Base-by-base conservation (phyloP, 2,888 invertebrate genomes). In the Amiota minor region DNA sequence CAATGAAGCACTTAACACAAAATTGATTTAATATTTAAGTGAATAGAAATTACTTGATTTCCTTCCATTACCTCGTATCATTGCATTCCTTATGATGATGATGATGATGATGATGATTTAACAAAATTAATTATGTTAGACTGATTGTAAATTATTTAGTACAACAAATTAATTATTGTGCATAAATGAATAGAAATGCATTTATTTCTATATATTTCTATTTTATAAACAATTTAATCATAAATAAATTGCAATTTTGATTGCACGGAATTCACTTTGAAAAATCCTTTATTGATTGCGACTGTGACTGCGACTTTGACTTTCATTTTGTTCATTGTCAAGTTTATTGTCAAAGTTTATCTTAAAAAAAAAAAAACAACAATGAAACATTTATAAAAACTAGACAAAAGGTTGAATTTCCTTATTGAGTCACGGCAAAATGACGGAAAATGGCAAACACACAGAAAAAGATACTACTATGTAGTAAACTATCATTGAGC, bases 261-360 rank as follows among this genome's bases (percentile, higher is more conserved):
- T 53, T 20, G 50, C 49, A 67, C 53, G 12, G 50, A 67, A 67
- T 23, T 68, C 1, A 50, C 67, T 14, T 18, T 49, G 65, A 67
- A 67, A 16, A 67, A 9, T 47, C 18, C 16, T 47, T 53, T 49
- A 47, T 49, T 67, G 47, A 49, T 18, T 20, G 47, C 35, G 53
- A 20, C 20, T 10, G 2, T 62, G 35, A 35, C 23, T 10, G 2
- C 45, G 35, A 35, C 23, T 35, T 35, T 62, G 35, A n/a, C 53
- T n/a, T 20, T 49, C 9, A 20, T 53, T 68, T 50, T 50, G 11
- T 23, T 23, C 14, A 20, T 50, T 53, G 23, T n/a, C 67, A 50
- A 53, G 67, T 68, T 68, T 23, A 68, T 18, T 49, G 18, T 53
- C 67, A 50, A 62, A 20, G 50, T 50, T 50, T n/a, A 67, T 23